Evolutionary conservation across 2,797 vertebrate species (phyloP), one percentile per base, ranked within the genome.

Genomic region (Hippocampus kuda): DNA sequence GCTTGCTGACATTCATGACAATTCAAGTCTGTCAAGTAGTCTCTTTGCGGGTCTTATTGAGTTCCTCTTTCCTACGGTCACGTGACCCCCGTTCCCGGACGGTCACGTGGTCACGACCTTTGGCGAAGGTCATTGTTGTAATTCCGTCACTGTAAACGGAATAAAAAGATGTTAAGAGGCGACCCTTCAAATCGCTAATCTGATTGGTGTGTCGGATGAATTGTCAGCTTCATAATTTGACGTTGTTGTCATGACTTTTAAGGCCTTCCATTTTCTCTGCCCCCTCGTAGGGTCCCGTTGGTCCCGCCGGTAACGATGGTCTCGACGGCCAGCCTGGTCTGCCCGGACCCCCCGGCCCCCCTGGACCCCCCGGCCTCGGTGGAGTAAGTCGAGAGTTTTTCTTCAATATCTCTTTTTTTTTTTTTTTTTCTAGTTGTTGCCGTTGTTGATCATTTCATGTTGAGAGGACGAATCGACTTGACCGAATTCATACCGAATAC

Each of bases 311-410:
- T 82, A 93, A 91, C 78, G 94, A 97, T 85, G 96, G 96, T 78
- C 91, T 91, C 72, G 92, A 92, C 0, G 96, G 95, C 78, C 87
- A 92, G 77, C 92, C 94, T 70, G 95, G 95, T 11, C 76, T 85
- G 42, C 92, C 93, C 1, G 96, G 95, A 66, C 94, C 91, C 77
- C 92, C 95, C 11, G 95, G 95, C 62, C 93, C 91, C 5, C 93
- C 95, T 75, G 95, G 96, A 77, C 92, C 92, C 72, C 90, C 94
- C 70, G 96, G 96, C 88, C 93, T 98, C 56, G 94, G 93, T 84
- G 96, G 96, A 93, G 96, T 97, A 93, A 94, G 95, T 95, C 79
- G 2, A 2, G 1, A 18, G 20, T 49, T 70, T 70, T 54, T 6
- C 61, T 13, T 2, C 26, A 18, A 53, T 38, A 38, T 13, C 7